phyloP scores from a whole-genome alignment of 2,888 invertebrate genomes.

The Drosophila bunnanda region DNA sequence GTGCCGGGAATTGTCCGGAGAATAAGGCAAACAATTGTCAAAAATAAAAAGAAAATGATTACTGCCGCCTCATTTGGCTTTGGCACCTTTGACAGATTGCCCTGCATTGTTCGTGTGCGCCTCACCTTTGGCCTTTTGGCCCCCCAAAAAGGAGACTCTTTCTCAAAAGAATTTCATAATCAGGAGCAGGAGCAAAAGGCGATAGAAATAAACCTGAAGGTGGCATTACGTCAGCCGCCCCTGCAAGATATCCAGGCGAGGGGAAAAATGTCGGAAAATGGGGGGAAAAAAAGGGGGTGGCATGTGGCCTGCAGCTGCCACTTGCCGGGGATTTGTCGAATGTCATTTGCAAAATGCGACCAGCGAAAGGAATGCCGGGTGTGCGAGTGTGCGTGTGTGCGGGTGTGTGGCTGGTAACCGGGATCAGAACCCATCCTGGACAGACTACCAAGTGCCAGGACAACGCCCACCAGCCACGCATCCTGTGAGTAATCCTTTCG shows the following conservation, averaged over 20 bases:
- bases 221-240: constrained; percentile 26
- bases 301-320: constrained; percentile 38
- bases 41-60: constrained; percentile 41
- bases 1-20: constrained; percentile 12
- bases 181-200: constrained; percentile 11
- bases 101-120: constrained; percentile 39
- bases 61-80: constrained; percentile 43
- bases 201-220: constrained; percentile 42
- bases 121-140: constrained; percentile 24
- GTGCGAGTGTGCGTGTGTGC: not conserved
- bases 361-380: constrained; percentile 20
- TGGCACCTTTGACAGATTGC: constrained; percentile 74
- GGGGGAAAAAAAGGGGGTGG: not conserved
- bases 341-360: constrained; percentile 45
- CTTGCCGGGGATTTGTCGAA: constrained; percentile 34
- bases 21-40: constrained; percentile 62
- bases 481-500: constrained; percentile 1
- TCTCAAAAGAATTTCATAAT: constrained; percentile 47
- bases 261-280: too few relatives aligned
- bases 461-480: not conserved
- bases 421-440: not conserved
- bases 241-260: constrained; percentile 13
- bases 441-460: not conserved
- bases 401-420: not conserved
- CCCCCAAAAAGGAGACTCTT: constrained; percentile 16